Evolutionary conservation across 2,888 invertebrate genomes (phyloP), one percentile per base, ranked within the genome.

Genomic region (Leucophenga maculata): DNA sequence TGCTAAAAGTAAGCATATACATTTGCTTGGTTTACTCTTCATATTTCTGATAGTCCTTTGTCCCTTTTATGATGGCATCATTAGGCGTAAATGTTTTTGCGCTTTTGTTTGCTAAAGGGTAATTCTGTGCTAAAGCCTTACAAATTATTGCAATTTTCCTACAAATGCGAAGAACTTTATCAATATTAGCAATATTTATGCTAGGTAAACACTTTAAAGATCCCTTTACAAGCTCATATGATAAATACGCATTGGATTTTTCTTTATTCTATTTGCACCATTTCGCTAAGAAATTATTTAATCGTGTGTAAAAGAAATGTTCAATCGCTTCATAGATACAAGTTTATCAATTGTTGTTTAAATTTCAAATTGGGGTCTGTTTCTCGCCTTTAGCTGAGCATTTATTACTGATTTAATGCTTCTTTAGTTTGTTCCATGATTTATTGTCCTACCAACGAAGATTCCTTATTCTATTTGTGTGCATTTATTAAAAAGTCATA

Each of bases 241-340:
- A 39, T 39, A 22, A 20, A 46, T n/a, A 14, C 4, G 18, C 8
- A 18, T 50, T 50, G 13, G 16, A 3, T 16, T 50, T 50, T 50
- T 50, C n/a, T 50, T 16, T 16, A 13, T 50, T 6, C 39, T 26
- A 26, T 9, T 39, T 11, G 11, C 39, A 39, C 39, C 39, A 39
- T 39, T 39, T 39, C 1, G 39, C 8, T 6, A 39, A 16, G 50
- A 72, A 77, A 84, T 80, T 78, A 81, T 82, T 86, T 83, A 86
- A 86, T 86, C 85, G 86, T 79, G 79, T 78, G 85, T 82, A 79
- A 86, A 78, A 71, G 50, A 55, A 74, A 59, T 72, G 71, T 70
- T 60, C 39, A 39, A 60, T 60, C 1, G 39, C 3, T 39, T 39
- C 39, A 26, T 4, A 26, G 26, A 26, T 26, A 26, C 4, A 26